Evolutionary conservation across 2,888 invertebrate species (phyloP).

Genomic region (Amphipyra berbera): DNA sequence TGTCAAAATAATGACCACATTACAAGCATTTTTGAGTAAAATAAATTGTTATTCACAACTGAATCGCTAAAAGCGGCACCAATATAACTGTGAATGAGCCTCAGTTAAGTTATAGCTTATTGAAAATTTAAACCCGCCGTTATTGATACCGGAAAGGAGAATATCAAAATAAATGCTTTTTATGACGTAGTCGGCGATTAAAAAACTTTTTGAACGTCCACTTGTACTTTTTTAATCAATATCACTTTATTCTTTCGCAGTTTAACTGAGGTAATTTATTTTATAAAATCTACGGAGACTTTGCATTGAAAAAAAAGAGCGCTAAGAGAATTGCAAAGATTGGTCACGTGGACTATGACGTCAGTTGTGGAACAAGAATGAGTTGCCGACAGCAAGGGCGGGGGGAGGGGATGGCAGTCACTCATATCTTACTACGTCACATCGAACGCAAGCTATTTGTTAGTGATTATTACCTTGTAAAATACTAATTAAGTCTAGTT

Average conservation of each 20-base stretch:
- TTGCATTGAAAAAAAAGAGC: too few relatives aligned
- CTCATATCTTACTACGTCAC: background rate
- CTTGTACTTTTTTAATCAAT: conserved; percentile 27
- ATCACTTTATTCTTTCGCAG: conserved; percentile 4
- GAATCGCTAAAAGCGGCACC: conserved; percentile 9
- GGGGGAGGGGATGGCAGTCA: background rate
- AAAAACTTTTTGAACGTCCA: conserved; percentile 7
- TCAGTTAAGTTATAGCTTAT: conserved; percentile 27
- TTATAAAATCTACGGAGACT: background rate
- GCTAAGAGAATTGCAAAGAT: too few relatives aligned
- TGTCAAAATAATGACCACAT: too few relatives aligned
- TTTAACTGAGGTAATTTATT: background rate
- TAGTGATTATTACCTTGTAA: too few relatives aligned
- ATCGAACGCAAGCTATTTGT: background rate
- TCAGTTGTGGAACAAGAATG: too few relatives aligned
- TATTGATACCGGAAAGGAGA: conserved; percentile 9
- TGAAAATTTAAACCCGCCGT: conserved; percentile 17
- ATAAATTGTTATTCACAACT: conserved; percentile 23
- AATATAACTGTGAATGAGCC: conserved; percentile 18
- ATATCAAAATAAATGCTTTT: conserved; percentile 33
- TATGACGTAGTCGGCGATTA: conserved; percentile 21
- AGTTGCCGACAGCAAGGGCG: too few relatives aligned
- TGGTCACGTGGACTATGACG: too few relatives aligned
- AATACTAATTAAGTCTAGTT: too few relatives aligned
- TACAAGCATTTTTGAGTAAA: too few relatives aligned